These are phyloP conservation scores for Rhinolophus ferrumequinum DNA, from an alignment of 2,113 vertebrate genomes.

Conservation along the genomic window DNA sequence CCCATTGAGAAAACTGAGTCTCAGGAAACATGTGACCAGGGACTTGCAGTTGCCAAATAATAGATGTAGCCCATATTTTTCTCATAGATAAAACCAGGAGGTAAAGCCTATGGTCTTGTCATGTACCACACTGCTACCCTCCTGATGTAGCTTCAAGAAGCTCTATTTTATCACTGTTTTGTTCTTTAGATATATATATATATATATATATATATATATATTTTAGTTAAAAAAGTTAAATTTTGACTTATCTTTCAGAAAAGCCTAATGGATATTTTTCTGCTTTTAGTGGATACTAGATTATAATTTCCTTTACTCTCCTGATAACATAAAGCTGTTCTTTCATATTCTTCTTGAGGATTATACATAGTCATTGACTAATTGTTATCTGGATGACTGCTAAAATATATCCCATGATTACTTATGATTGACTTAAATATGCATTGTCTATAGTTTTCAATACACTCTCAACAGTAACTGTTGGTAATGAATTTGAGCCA, in stretches of 20 bases:
- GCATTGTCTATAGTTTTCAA: not conserved
- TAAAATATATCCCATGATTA: not conserved
- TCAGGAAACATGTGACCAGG: not conserved
- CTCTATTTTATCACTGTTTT: not conserved
- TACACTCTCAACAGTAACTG: not conserved
- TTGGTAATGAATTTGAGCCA: not conserved
- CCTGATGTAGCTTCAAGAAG: not conserved
- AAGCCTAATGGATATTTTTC: not conserved
- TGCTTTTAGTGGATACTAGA: not conserved
- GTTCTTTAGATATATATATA: not conserved
- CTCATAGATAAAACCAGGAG: not conserved
- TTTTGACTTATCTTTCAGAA: not conserved
- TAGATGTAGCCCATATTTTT: not conserved
- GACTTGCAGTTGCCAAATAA: not conserved
- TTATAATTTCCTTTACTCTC: not conserved
- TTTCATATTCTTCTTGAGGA: not conserved
- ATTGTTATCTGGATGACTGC: not conserved
- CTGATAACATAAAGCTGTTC: not conserved
- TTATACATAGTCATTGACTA: not conserved
- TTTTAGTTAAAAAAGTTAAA: slow-evolving; percentile 15
- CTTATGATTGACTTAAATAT: not conserved
- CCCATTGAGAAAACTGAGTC: not conserved
- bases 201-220: too few species aligned
- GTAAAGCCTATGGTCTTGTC: not conserved
- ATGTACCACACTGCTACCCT: not conserved